Conservation (phyloP, 1,140 invertebrate genomes). For the Diorhabda sublineata region DNA sequence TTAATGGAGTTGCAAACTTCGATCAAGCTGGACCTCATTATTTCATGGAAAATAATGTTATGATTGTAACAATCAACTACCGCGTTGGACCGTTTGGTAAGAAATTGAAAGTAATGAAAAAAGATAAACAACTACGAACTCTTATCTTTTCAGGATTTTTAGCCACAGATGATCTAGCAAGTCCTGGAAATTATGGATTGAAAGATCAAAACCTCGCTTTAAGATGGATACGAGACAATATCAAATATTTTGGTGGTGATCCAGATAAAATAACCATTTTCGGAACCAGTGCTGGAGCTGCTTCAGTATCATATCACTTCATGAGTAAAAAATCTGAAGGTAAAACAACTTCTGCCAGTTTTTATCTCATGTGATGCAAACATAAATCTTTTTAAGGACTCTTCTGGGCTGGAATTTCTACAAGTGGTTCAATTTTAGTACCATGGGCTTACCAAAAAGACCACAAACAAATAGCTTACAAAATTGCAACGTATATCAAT, state of each 20-base stretch:
- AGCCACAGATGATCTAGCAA: slow-evolving; percentile 16
- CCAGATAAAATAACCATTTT: slow-evolving; percentile 21
- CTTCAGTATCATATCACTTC: slow-evolving; percentile 15
- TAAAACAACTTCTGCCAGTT: not conserved
- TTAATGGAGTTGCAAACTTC: slow-evolving; percentile 5
- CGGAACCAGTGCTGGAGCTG: slow-evolving; percentile 19
- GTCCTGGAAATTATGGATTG: slow-evolving; percentile 20
- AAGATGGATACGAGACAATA: slow-evolving; percentile 20
- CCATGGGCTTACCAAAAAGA: slow-evolving; percentile 21
- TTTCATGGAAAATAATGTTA: slow-evolving; percentile 21
- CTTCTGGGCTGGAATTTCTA: slow-evolving; percentile 26
- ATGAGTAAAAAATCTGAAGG: slow-evolving; percentile 11
- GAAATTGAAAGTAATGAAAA: not conserved
- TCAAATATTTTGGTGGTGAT: slow-evolving; percentile 22
- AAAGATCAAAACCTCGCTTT: slow-evolving; percentile 18
- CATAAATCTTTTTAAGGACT: slow-evolving; percentile 21
- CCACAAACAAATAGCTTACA: slow-evolving; percentile 11
- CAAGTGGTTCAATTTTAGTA: slow-evolving; percentile 26
- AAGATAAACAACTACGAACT: not conserved
- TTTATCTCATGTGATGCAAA: not conserved
- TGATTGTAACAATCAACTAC: slow-evolving; percentile 25
- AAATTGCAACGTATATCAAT: slow-evolving; percentile 5
- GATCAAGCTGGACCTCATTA: slow-evolving; percentile 17
- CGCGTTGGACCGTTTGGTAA: slow-evolving; percentile 26
- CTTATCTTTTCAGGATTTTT: slow-evolving; percentile 16